Evolutionary conservation across 92 coral and sea anemone genomes (phyloP), one percentile per base, ranked within the genome.

Genomic region (Meandrina meandrites): DNA sequence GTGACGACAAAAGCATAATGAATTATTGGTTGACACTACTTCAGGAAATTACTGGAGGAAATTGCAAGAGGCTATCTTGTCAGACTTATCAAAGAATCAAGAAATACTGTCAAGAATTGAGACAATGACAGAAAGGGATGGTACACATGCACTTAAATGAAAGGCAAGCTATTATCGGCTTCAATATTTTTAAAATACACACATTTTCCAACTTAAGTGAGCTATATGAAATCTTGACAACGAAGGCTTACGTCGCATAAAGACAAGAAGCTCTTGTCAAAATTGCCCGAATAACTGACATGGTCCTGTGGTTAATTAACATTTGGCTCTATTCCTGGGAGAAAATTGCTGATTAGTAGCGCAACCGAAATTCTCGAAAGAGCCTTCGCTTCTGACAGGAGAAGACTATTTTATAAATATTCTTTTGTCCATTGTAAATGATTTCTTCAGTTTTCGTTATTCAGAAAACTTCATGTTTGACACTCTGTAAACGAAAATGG

Each of bases 11-110:
- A 93, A 89, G 96, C 95, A 90, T 95, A 95, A 95, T 95, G 95
- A 95, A 95, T 95, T 93, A 95, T 93, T 93, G 94, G 98, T 91
- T 95, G 98, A 95, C 98, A 95, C 96, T 95, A 93, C 98, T 93
- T 95, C 98, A 95, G 98, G 98, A 95, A 95, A 95, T 95, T 95
- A 94, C 98, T 91, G 89, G 96, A 95, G 98, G 98, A 95, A 95
- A 95, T 95, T 95, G 98, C 98, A 95, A 90, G 93, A 83, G 96
- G 96, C 98, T 93, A 93, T 89, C 98, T 93, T 95, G 98, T 95
- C 98, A 95, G 96, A 93, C 91, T 93, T 95, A 95, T 95, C 98
- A 95, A 90, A 92, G 98, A 84, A 95, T 95, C 98, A 95, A 89
- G 93, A 90, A 92, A 90, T 93, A 88, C 94, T 95, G 98, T 95